These are phyloP conservation scores for Cariama cristata DNA, from an alignment of 2,113 vertebrate species.

Conservation along the genomic window DNA sequence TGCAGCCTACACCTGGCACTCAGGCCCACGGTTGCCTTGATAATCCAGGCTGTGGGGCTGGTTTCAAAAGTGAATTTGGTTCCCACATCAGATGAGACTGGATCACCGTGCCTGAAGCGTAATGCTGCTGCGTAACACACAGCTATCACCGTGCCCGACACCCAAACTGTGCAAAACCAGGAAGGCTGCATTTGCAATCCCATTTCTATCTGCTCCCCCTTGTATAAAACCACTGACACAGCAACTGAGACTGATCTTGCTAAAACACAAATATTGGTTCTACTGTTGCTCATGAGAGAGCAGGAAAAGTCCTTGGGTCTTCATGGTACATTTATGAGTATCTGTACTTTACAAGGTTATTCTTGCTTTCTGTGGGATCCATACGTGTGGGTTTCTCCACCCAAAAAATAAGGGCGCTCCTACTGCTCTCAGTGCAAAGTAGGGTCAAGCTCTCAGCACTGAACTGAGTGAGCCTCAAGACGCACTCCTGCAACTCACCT, in stretches of 20 bases:
- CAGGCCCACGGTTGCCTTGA: background rate
- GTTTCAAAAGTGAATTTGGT: background rate
- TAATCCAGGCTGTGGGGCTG: background rate
- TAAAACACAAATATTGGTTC: background rate
- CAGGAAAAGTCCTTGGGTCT: background rate
- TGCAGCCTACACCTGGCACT: background rate
- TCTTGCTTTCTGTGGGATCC: background rate
- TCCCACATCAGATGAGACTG: background rate
- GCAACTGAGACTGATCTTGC: background rate
- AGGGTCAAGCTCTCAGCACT: background rate
- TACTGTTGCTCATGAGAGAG: background rate
- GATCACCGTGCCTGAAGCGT: rapidly evolving
- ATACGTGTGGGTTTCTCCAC: background rate
- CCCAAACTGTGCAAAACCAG: background rate
- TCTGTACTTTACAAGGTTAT: background rate
- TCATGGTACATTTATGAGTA: background rate
- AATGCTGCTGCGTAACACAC: background rate
- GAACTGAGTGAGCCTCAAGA: background rate
- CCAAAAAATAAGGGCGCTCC: background rate
- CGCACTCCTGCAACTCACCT: background rate
- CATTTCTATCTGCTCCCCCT: background rate
- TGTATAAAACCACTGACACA: background rate
- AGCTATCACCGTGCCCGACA: background rate
- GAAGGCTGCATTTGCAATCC: background rate
- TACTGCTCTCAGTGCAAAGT: background rate